These are phyloP conservation scores for Mayetiola destructor DNA, from an alignment of 2,888 invertebrate genomes.

Conservation along the genomic window DNA sequence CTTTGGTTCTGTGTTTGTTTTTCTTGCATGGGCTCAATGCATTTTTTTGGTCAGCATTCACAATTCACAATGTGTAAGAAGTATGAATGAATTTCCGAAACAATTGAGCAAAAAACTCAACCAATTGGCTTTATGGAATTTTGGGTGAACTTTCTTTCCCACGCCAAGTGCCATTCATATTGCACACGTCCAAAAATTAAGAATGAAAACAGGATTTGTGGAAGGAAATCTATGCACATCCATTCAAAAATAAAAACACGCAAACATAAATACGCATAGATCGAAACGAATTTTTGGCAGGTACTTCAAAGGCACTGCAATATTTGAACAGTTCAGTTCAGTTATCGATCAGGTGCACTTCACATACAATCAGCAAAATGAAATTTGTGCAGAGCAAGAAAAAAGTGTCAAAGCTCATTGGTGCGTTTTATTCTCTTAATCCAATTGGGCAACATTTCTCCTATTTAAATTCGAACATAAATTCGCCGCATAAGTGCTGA, in stretches of 20 bases:
- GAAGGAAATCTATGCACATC: background rate
- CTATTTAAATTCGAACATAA: background rate
- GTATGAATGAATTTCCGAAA: background rate
- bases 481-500: background rate
- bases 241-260: background rate
- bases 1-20: background rate
- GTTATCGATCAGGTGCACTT: slow-evolving; percentile 5
- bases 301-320: background rate
- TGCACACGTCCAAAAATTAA: background rate
- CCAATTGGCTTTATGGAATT: slow-evolving; percentile 7
- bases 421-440: background rate
- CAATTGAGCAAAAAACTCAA: background rate
- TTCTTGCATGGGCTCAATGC: background rate
- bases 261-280: background rate
- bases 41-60: no score
- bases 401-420: background rate
- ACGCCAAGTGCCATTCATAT: background rate
- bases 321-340: background rate
- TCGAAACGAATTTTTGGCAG: slow-evolving; percentile 5
- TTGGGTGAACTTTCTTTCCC: background rate
- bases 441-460: background rate
- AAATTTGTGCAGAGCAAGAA: no score
- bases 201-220: background rate
- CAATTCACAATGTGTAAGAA: background rate
- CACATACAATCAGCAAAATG: background rate